phyloP scores from a whole-genome alignment of 1,140 invertebrate species.

The Tetraneura akinire region DNA sequence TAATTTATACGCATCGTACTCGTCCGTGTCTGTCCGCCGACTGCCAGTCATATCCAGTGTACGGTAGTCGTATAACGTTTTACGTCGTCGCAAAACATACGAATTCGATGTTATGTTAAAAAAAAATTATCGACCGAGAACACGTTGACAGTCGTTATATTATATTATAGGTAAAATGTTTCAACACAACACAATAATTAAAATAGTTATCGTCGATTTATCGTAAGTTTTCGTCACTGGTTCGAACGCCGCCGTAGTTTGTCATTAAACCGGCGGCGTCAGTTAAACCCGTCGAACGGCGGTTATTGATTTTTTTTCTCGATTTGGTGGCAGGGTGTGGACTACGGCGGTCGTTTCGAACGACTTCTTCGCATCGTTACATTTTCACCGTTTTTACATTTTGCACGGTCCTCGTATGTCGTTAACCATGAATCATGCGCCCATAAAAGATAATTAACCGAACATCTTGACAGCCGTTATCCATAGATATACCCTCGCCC shows the following conservation, averaged over 20 bases:
- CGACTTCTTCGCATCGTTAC: no score
- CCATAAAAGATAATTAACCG: neutral
- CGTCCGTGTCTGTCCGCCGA: neutral
- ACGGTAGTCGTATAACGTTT: neutral
- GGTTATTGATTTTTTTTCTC: slow-evolving; percentile 23
- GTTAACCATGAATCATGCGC: neutral
- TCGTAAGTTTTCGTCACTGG: neutral
- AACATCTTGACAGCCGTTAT: no score
- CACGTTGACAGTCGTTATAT: no score
- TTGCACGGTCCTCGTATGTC: neutral
- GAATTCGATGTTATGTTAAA: no score
- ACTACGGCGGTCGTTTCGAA: neutral
- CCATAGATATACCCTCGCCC: neutral
- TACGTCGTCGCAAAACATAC: neutral
- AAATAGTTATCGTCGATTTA: no score
- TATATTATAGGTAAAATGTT: no score
- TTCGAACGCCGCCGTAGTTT: neutral
- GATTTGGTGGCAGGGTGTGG: neutral
- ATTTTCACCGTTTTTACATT: neutral
- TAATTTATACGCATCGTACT: no score
- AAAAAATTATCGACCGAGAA: no score
- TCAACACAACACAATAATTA: no score
- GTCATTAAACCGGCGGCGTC: neutral
- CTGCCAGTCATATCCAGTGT: slow-evolving; percentile 6
- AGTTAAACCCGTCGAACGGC: neutral